phyloP scores from a whole-genome alignment of 2,888 invertebrate species.

The Lissonota sp. region DNA sequence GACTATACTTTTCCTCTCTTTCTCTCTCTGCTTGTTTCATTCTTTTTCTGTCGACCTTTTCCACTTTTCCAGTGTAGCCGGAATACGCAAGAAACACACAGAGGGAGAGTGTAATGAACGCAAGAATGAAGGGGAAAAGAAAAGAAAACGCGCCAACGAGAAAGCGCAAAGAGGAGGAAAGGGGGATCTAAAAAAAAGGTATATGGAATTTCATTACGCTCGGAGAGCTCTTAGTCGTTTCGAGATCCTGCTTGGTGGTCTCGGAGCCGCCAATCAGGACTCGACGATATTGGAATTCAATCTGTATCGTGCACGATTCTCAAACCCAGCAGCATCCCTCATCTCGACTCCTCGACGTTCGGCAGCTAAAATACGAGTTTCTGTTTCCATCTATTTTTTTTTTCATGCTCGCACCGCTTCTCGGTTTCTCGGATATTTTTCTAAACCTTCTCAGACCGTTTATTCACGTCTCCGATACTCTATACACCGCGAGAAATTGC shows the following conservation, averaged over 20 bases:
- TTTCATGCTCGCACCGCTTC: constrained; percentile 40
- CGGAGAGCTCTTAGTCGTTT: constrained; percentile 60
- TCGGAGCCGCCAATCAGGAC: constrained; percentile 71
- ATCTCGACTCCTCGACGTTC: constrained; percentile 2
- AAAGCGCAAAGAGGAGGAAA: constrained; percentile 22
- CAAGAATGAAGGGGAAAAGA: constrained; percentile 34
- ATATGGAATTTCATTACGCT: constrained; percentile 75
- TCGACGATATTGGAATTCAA: constrained; percentile 77
- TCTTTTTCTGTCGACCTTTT: constrained; percentile 32
- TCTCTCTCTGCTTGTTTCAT: constrained; percentile 15
- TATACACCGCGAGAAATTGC: constrained; percentile 31
- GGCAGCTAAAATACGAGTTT: constrained; percentile 34
- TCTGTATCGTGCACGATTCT: constrained; percentile 70
- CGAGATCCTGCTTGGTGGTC: constrained; percentile 54
- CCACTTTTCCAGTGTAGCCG: constrained; percentile 8
- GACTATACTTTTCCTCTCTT: constrained; percentile 18
- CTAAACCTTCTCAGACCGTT: constrained; percentile 22
- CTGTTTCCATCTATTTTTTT: constrained; percentile 32
- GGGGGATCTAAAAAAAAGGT: constrained; percentile 62
- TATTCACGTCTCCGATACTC: neutral
- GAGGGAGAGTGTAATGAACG: constrained; percentile 45
- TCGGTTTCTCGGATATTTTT: constrained; percentile 18
- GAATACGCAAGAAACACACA: constrained; percentile 25
- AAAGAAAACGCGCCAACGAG: constrained; percentile 35
- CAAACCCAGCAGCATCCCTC: constrained; percentile 28